Conservation (phyloP, 92 coral and sea anemone species). For the Anthopleura xanthogrammica region DNA sequence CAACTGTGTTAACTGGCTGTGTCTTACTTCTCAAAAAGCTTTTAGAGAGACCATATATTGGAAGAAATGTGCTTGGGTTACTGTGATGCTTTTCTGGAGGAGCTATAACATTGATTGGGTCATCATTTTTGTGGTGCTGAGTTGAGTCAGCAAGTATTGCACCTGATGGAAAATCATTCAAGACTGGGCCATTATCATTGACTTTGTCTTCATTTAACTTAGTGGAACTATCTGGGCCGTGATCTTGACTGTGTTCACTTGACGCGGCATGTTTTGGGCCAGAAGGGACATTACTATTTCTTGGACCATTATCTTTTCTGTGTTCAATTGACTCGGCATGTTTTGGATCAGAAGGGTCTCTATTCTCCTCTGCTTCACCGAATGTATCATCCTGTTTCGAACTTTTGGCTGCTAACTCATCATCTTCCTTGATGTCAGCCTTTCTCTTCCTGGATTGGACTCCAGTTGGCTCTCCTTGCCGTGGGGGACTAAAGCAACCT, state of each 20-base stretch:
- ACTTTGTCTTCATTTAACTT: too few species aligned
- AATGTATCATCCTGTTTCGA: background rate
- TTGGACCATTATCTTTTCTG: too few species aligned
- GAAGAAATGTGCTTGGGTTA: background rate
- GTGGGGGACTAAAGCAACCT: background rate
- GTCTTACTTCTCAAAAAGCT: background rate
- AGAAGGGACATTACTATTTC: too few species aligned
- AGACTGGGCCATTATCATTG: too few species aligned
- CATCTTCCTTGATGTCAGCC: background rate
- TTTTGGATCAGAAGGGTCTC: too few species aligned
- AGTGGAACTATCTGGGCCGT: too few species aligned
- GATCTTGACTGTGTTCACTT: too few species aligned
- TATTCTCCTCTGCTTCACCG: background rate
- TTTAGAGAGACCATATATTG: constrained; percentile 1
- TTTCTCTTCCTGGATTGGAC: background rate
- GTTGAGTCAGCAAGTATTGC: background rate
- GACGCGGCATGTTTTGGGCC: too few species aligned
- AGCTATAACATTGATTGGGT: background rate
- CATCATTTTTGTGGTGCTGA: background rate
- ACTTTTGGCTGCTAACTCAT: background rate
- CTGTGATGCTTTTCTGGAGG: background rate
- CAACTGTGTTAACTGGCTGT: background rate
- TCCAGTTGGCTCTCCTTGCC: background rate
- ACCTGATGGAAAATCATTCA: too few species aligned
- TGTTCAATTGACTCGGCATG: too few species aligned